Percentiles rank a stretch among this genome's conserved stretches.
phyloP scores from a whole-genome alignment of 2,797 vertebrate species.

The Halcyon leucocephala region DNA sequence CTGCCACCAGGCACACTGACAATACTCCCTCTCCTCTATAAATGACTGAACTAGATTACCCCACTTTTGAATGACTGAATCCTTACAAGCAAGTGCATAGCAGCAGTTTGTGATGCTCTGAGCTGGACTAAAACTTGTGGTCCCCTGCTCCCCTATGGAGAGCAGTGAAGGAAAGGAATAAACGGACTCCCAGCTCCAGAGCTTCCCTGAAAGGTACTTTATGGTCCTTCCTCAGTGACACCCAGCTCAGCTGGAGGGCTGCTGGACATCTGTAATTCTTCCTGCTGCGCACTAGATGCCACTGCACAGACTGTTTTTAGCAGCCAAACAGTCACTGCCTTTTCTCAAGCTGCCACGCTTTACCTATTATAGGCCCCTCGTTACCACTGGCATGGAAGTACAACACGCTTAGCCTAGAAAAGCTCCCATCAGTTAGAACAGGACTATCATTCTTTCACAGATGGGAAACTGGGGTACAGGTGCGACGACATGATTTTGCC shows the following conservation, averaged over 20 bases:
- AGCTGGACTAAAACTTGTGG: not conserved
- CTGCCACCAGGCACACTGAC: not conserved
- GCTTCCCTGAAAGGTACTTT: not conserved
- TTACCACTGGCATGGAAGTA: not conserved
- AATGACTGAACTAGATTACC: not conserved
- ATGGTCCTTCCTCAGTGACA: not conserved
- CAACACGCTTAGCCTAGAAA: not conserved
- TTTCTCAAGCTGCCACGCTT: not conserved
- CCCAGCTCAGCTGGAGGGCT: not conserved
- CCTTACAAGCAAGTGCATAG: not conserved
- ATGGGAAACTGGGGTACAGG: not conserved
- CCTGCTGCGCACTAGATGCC: constrained; percentile 27
- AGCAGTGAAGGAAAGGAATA: not conserved
- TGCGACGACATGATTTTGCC: not conserved
- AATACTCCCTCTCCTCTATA: not conserved
- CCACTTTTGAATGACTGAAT: not conserved
- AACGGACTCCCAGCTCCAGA: not conserved
- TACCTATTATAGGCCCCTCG: not conserved
- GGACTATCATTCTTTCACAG: not conserved
- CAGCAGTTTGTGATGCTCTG: not conserved
- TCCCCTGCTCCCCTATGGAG: not conserved
- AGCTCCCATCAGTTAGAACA: not conserved
- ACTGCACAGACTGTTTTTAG: constrained; percentile 16
- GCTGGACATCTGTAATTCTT: constrained; percentile 28
- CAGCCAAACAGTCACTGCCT: not conserved